Percentiles rank a stretch among this genome's conserved stretches.
Evolutionary conservation across 1,140 invertebrate species (phyloP).

Genomic region (Ips typographus): DNA sequence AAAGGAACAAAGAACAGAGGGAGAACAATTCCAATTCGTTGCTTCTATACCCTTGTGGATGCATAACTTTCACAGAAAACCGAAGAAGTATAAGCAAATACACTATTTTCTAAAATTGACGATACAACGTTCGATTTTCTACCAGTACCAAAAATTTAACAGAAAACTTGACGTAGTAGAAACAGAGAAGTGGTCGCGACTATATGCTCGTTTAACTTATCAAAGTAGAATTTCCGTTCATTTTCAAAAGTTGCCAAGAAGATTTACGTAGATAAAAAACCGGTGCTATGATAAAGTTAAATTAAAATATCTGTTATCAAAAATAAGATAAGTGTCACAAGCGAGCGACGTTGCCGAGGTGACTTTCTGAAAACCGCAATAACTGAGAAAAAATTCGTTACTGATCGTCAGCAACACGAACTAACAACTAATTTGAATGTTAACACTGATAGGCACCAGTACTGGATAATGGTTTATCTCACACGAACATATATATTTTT

Average conservation of each 20-base stretch:
- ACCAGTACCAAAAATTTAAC: background rate
- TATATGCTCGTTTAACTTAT: slow-evolving; percentile 13
- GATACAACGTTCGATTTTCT: background rate
- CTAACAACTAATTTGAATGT: slow-evolving; percentile 24
- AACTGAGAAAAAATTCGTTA: background rate
- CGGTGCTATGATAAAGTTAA: slow-evolving; percentile 23
- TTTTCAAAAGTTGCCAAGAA: slow-evolving; percentile 28
- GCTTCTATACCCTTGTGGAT: slow-evolving; percentile 23
- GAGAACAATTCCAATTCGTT: slow-evolving; percentile 26
- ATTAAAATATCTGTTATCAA: slow-evolving; percentile 30
- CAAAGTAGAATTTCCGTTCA: slow-evolving; percentile 1
- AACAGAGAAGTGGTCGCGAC: background rate
- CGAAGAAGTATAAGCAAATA: background rate
- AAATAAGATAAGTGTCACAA: slow-evolving; percentile 33
- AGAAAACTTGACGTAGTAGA: background rate
- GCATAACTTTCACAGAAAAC: slow-evolving; percentile 25
- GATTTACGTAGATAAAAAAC: slow-evolving; percentile 32
- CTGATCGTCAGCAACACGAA: slow-evolving; percentile 13
- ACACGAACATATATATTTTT: slow-evolving; percentile 15
- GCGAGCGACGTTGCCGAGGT: slow-evolving; percentile 21
- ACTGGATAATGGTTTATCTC: slow-evolving; percentile 13
- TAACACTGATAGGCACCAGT: slow-evolving; percentile 9
- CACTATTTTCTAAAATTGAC: background rate
- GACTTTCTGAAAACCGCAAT: slow-evolving; percentile 1
- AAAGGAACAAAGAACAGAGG: slow-evolving; percentile 26